Evolutionary conservation across 2,113 vertebrate genomes (phyloP).

Genomic region (Hippocampus barbouri): DNA sequence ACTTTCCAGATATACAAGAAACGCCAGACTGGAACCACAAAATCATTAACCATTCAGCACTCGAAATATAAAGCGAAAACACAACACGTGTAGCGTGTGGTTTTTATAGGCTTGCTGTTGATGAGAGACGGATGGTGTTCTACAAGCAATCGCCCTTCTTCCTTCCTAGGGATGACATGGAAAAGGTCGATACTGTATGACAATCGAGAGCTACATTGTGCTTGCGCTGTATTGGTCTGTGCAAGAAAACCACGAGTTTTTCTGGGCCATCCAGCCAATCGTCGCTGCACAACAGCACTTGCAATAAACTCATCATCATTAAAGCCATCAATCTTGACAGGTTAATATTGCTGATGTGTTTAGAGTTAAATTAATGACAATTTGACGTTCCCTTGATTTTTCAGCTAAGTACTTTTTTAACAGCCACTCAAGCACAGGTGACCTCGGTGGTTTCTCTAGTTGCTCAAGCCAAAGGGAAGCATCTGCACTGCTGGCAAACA

Average conservation of each 20-base stretch:
- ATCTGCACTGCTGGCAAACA: conserved; percentile 33
- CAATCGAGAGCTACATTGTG: not conserved
- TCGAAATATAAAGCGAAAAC: not conserved
- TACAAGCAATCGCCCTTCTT: no score
- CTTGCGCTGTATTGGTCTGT: not conserved
- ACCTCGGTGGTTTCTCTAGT: not conserved
- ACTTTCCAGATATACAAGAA: not conserved
- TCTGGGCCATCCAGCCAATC: not conserved
- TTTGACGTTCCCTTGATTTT: not conserved
- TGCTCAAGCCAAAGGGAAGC: conserved; percentile 13
- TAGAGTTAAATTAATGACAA: no score
- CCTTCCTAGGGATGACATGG: not conserved
- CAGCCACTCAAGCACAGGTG: not conserved
- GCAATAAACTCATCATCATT: not conserved
- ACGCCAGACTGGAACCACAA: not conserved
- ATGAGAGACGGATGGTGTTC: not conserved
- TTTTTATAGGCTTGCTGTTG: not conserved
- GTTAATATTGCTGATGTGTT: not conserved
- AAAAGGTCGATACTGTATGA: not conserved
- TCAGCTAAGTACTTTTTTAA: no score
- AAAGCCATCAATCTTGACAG: not conserved
- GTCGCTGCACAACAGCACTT: not conserved
- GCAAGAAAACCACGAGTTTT: not conserved
- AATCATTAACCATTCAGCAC: not conserved
- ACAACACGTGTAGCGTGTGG: not conserved